These are phyloP conservation scores for Drosophila cyrtoloma DNA, from an alignment of 2,888 invertebrate genomes.

Conservation along the genomic window DNA sequence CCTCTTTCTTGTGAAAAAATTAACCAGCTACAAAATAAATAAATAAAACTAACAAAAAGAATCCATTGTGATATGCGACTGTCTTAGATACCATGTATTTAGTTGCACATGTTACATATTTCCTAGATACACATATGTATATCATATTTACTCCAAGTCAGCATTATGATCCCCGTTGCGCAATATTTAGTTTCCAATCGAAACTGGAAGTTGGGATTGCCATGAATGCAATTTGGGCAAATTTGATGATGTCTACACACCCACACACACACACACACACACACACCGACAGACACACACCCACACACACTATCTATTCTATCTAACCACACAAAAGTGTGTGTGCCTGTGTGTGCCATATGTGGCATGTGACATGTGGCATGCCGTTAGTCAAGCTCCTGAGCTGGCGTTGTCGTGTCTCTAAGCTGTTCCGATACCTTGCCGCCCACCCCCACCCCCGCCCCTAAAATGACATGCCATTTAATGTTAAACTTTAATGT, in stretches of 20 bases:
- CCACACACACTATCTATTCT: not conserved
- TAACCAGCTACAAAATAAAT: too few relatives aligned
- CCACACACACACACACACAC: conserved; percentile 20
- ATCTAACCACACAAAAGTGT: not conserved
- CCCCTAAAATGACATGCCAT: conserved; percentile 82
- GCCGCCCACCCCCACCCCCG: not conserved
- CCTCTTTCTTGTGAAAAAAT: too few relatives aligned
- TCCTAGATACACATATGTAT: too few relatives aligned
- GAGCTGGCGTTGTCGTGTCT: conserved; percentile 53
- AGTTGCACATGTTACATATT: too few relatives aligned
- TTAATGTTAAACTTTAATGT: conserved; percentile 82
- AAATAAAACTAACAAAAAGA: too few relatives aligned
- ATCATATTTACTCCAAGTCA: not conserved
- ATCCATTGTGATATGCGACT: too few relatives aligned
- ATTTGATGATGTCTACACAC: conserved; percentile 64
- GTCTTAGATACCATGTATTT: too few relatives aligned
- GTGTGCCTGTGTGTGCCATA: conserved; percentile 27
- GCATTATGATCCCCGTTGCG: not conserved
- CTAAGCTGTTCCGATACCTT: conserved; percentile 50
- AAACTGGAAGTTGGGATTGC: conserved; percentile 43
- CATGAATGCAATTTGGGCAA: conserved; percentile 69
- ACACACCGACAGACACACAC: not conserved
- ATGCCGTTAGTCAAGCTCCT: conserved; percentile 55
- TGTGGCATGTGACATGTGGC: conserved; percentile 63
- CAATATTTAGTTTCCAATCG: conserved; percentile 60